Evolutionary conservation across 2,888 invertebrate species (phyloP), one percentile per base, ranked within the genome.

Genomic region (Acrobasis consociella): DNA sequence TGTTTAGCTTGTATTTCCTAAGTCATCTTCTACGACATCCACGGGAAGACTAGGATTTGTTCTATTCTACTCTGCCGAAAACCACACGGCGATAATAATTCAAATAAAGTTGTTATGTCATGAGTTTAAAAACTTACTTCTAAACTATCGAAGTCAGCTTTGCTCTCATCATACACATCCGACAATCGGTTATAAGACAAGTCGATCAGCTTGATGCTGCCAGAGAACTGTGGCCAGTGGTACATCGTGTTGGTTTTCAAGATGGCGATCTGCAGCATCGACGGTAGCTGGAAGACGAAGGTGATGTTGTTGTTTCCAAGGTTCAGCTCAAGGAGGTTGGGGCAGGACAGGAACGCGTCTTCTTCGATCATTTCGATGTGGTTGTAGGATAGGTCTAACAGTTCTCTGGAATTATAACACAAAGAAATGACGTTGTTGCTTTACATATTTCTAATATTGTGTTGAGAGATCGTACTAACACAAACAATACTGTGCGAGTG

Each of bases 301-400:
- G 90, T 88, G 79, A 93, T 86, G 69, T 89, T 87, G 77, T 93
- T 93, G 69, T 89, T 86, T 0, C 83, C 89, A 73, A 93, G 84
- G 79, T 93, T 89, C 75, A 93, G 69, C 77, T 91, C 91, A 51
- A 82, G 78, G 65, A 93, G 77, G 68, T 76, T 87, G 11, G 75
- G 78, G 69, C 88, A 90, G 0, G 82, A 72, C 2, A 85, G 69
- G 67, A 93, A 88, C 0, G 90, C 76, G 9, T 86, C 82, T 62
- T 87, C 84, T 77, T 93, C 92, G 8, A 93, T 80, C 5, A 88
- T 82, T 72, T 89, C 89, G 65, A 93, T 90, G 58, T 84, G 78
- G 71, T 93, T 93, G 77, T 89, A 87, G 39, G 93, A 93, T 58
- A 93, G 67, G 61, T 92, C 91, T 58, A 93, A 70, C 9, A 88